phyloP scores from a whole-genome alignment of 2,888 invertebrate species.

The Apamea crenata region DNA sequence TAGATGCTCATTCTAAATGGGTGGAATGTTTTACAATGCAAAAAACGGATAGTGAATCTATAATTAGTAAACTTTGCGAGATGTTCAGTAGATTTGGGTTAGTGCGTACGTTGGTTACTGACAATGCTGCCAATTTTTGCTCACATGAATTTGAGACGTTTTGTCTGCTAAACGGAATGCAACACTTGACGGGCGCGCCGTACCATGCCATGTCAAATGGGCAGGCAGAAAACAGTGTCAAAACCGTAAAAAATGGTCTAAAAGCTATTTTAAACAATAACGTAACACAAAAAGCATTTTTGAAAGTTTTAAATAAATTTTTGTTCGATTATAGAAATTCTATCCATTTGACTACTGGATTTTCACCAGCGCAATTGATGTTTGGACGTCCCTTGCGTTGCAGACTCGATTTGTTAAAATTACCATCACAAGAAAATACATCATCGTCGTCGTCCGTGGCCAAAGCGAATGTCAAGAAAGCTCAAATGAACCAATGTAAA shows the following conservation, averaged over 20 bases:
- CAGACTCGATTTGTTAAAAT: background rate
- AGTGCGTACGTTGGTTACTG: background rate
- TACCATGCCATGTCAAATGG: background rate
- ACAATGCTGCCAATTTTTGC: background rate
- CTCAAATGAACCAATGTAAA: background rate
- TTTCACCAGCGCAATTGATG: background rate
- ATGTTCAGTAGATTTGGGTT: background rate
- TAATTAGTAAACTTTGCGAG: background rate
- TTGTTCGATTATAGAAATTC: background rate
- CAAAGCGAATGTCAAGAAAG: background rate
- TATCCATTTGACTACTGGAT: background rate
- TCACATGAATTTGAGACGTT: background rate
- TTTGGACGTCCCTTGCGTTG: background rate
- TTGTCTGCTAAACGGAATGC: background rate
- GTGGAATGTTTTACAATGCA: background rate
- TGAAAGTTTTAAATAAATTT: background rate
- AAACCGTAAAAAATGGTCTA: background rate
- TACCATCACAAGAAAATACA: background rate
- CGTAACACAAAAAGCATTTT: background rate
- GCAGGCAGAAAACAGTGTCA: constrained; percentile 2
- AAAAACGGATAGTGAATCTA: background rate
- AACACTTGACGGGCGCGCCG: constrained; percentile 2
- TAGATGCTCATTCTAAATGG: background rate
- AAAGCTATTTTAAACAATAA: background rate
- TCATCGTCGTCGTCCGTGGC: background rate